A percentile compares a stretch with the other conserved stretches of the same genome.
Evolutionary conservation across 1,140 invertebrate genomes (phyloP).

Genomic region (Drosophila lacteicornis): DNA sequence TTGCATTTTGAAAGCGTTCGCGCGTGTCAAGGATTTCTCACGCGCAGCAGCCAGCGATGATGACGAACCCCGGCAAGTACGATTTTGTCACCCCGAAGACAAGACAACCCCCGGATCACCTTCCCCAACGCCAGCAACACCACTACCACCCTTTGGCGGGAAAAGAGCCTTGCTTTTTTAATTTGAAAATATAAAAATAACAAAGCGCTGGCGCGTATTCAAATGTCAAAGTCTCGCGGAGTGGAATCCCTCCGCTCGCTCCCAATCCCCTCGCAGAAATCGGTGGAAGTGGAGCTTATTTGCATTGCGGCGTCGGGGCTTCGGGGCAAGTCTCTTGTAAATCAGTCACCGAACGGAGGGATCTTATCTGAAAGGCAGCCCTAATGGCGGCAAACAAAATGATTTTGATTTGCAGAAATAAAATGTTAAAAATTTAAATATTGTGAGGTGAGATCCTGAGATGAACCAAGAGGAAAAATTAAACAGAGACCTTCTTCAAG

Average conservation of each 20-base stretch:
- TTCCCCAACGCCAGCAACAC: neutral
- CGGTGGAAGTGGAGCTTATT: slow-evolving; percentile 18
- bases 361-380: slow-evolving; percentile 23
- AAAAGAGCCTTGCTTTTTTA: slow-evolving; percentile 72
- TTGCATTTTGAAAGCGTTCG: slow-evolving; percentile 79
- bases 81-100: slow-evolving; percentile 18
- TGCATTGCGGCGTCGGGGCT: slow-evolving; percentile 10
- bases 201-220: slow-evolving; percentile 56
- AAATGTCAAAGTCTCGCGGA: slow-evolving; percentile 70
- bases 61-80: slow-evolving; percentile 39
- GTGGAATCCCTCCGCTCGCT: slow-evolving; percentile 5
- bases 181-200: slow-evolving; percentile 84
- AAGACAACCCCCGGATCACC: slow-evolving; percentile 11
- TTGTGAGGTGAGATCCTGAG: neutral
- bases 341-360: slow-evolving; percentile 18
- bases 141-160: slow-evolving; percentile 15
- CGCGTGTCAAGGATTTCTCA: slow-evolving; percentile 82
- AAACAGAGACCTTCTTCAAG: neutral
- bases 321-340: slow-evolving; percentile 27
- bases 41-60: slow-evolving; percentile 50
- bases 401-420: slow-evolving; percentile 11
- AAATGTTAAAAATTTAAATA: neutral
- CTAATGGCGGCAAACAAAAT: slow-evolving; percentile 1
- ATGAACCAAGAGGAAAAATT: neutral
- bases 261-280: neutral